These are phyloP conservation scores for Ceratotherium simum DNA, from an alignment of 2,113 vertebrate species.

Conservation along the genomic window DNA sequence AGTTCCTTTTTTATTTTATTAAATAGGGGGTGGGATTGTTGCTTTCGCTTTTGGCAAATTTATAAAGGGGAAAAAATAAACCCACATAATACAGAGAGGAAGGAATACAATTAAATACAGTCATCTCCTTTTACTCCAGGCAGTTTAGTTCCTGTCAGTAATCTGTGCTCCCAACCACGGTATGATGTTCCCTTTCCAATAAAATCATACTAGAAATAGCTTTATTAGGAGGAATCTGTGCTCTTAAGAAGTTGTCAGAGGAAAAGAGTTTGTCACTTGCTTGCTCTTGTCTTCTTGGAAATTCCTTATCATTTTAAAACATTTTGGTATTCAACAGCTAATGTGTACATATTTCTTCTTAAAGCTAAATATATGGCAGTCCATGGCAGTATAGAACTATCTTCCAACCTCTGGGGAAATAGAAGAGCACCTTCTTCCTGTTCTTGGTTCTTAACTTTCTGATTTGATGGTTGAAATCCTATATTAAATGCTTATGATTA, in stretches of 20 bases:
- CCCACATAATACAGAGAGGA: background rate
- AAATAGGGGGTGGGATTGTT: background rate
- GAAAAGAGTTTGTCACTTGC: background rate
- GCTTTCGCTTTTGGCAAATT: background rate
- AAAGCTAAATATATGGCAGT: background rate
- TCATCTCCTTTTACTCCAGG: background rate
- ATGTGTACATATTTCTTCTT: background rate
- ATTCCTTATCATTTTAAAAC: background rate
- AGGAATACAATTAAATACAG: background rate
- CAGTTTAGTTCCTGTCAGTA: background rate
- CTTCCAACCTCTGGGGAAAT: background rate
- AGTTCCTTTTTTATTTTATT: background rate
- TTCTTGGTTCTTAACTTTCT: background rate
- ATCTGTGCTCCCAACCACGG: background rate
- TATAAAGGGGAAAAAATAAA: background rate
- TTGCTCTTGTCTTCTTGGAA: background rate
- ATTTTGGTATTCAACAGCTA: background rate
- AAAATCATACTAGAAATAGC: background rate
- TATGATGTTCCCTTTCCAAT: background rate
- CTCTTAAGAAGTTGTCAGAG: background rate
- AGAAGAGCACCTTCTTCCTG: background rate
- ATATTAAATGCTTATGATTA: background rate
- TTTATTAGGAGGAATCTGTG: background rate
- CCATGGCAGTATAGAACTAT: background rate
- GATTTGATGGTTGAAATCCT: background rate